Percentiles rank a stretch among this genome's conserved stretches.
These are phyloP conservation scores for Psephotus haematonotus DNA, from an alignment of 2,113 vertebrate genomes.

Conservation along the genomic window DNA sequence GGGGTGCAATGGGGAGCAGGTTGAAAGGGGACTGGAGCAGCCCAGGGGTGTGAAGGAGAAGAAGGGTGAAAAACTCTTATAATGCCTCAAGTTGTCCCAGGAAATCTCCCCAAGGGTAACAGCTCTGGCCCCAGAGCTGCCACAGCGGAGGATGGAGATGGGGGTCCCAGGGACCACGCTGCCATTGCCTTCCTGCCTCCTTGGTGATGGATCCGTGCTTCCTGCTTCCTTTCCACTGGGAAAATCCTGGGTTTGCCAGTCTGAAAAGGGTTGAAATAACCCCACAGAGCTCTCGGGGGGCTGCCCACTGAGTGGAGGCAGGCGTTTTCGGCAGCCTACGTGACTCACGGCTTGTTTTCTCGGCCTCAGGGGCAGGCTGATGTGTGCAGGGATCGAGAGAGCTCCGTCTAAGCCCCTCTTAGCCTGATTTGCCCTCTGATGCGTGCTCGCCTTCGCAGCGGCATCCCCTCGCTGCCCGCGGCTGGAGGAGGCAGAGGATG, in stretches of 20 bases:
- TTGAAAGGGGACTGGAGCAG: too few species aligned
- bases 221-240: not conserved
- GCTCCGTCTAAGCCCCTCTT: conserved; percentile 61
- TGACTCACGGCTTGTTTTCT: not conserved
- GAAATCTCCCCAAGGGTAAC: not conserved
- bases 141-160: fast-evolving
- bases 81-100: too few species aligned
- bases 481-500: not conserved
- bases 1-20: not conserved
- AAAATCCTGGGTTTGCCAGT: not conserved
- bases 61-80: not conserved
- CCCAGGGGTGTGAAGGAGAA: not conserved
- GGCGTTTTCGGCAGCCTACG: not conserved
- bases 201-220: not conserved
- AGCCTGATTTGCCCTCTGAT: conserved; percentile 40
- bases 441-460: not conserved
- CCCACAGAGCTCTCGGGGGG: not conserved
- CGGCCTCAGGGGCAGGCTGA: not conserved
- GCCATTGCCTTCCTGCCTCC: not conserved
- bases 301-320: not conserved
- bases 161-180: not conserved
- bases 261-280: fast-evolving
- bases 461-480: not conserved
- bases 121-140: not conserved
- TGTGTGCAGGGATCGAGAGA: not conserved